A percentile compares a stretch with the other conserved stretches of the same genome.
Evolutionary conservation across 2,113 vertebrate species (phyloP).

Genomic region (Thermophis baileyi): DNA sequence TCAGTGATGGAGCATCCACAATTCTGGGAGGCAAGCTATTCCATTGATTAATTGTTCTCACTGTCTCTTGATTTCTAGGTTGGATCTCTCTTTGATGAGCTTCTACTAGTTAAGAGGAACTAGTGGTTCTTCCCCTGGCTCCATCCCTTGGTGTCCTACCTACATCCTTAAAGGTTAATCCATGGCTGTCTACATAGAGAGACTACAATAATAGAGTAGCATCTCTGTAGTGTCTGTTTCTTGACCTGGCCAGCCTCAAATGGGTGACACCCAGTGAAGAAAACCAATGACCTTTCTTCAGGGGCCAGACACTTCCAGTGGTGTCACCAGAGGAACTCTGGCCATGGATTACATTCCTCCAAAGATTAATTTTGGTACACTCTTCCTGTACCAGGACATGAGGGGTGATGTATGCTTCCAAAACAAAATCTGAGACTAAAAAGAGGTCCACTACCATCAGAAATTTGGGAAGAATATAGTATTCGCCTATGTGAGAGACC

Average conservation of each 20-base stretch:
- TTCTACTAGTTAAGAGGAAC: background rate
- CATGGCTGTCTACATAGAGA: background rate
- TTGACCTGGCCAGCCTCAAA: background rate
- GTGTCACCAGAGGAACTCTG: background rate
- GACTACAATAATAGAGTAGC: background rate
- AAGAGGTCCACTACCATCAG: background rate
- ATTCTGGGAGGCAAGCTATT: background rate
- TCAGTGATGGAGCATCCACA: background rate
- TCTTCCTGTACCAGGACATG: background rate
- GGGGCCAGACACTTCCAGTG: background rate
- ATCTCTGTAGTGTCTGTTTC: background rate
- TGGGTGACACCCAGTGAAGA: background rate
- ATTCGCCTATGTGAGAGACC: too few relatives aligned
- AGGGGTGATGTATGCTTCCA: background rate
- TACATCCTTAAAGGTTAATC: background rate
- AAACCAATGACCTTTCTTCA: background rate
- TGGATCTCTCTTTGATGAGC: background rate
- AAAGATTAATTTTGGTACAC: background rate
- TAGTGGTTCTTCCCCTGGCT: background rate
- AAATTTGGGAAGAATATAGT: background rate
- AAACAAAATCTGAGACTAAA: background rate
- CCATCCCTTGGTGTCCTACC: background rate
- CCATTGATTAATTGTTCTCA: background rate
- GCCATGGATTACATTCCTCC: background rate
- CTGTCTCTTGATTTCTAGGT: background rate